phyloP scores from a whole-genome alignment of 2,797 vertebrate species.

The Falco biarmicus region DNA sequence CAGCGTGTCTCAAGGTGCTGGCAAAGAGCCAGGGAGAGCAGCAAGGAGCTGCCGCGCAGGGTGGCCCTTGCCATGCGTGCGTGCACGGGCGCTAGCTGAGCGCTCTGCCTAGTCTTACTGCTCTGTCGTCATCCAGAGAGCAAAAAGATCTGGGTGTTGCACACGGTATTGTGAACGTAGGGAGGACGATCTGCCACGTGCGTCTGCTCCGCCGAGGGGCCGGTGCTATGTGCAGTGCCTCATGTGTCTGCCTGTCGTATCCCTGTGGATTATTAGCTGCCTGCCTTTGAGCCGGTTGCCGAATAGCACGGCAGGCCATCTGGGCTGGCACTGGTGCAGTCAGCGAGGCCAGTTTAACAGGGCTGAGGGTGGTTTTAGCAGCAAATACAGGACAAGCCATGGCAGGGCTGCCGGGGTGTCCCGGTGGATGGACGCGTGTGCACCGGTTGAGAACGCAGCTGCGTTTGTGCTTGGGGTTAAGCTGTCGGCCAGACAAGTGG shows the following conservation, averaged over 20 bases:
- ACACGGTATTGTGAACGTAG: neutral
- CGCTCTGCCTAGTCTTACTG: neutral
- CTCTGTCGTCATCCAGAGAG: neutral
- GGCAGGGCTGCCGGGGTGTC: neutral
- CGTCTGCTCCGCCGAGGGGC: neutral
- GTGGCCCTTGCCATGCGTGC: neutral
- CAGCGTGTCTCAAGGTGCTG: neutral
- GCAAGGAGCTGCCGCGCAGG: neutral
- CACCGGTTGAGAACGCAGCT: neutral
- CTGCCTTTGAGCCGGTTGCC: neutral
- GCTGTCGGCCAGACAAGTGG: neutral
- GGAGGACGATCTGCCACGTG: neutral
- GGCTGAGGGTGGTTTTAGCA: neutral
- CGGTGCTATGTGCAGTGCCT: neutral
- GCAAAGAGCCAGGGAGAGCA: neutral
- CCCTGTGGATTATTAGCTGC: neutral
- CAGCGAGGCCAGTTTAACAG: neutral
- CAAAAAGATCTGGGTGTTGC: neutral
- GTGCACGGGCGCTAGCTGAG: neutral
- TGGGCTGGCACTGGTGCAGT: neutral
- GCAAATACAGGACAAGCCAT: neutral
- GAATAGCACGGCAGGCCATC: too few relatives aligned
- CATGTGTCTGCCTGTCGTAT: neutral
- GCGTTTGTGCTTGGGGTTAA: neutral
- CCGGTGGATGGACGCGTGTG: neutral